Conservation (phyloP, 1,140 invertebrate genomes). For the Eriosoma lanigerum region DNA sequence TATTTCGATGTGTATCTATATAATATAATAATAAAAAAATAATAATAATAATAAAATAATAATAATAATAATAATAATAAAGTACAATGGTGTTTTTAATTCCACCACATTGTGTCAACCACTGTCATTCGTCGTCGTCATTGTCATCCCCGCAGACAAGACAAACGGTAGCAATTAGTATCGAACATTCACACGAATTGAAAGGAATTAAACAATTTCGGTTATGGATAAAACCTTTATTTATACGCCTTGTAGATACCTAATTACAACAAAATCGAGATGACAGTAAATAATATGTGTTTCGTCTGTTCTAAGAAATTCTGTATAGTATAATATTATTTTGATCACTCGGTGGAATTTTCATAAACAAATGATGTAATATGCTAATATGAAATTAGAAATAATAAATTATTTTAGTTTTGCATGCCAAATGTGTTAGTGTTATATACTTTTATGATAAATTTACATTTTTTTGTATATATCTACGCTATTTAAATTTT, state of each 20-base stretch:
- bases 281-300: background rate
- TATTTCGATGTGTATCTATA: conserved; percentile 24
- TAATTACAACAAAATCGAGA: background rate
- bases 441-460: too few relatives aligned
- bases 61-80: conserved; percentile 32
- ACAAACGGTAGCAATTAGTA: conserved; percentile 48
- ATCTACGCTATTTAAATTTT: too few relatives aligned
- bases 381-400: too few relatives aligned
- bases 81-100: conserved; percentile 47
- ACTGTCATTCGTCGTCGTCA: conserved; percentile 37
- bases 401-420: too few relatives aligned
- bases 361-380: too few relatives aligned
- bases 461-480: too few relatives aligned
- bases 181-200: conserved; percentile 49
- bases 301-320: too few relatives aligned
- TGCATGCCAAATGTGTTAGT: too few relatives aligned
- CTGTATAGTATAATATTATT: too few relatives aligned
- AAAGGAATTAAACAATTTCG: conserved; percentile 40
- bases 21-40: conserved; percentile 2
- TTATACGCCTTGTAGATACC: background rate
- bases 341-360: too few relatives aligned
- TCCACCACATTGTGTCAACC: conserved; percentile 44
- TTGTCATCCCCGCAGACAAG: conserved; percentile 11
- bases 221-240: background rate
- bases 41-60: conserved; percentile 15